phyloP scores from a whole-genome alignment of 2,113 vertebrate genomes.

The Tichodroma muraria region DNA sequence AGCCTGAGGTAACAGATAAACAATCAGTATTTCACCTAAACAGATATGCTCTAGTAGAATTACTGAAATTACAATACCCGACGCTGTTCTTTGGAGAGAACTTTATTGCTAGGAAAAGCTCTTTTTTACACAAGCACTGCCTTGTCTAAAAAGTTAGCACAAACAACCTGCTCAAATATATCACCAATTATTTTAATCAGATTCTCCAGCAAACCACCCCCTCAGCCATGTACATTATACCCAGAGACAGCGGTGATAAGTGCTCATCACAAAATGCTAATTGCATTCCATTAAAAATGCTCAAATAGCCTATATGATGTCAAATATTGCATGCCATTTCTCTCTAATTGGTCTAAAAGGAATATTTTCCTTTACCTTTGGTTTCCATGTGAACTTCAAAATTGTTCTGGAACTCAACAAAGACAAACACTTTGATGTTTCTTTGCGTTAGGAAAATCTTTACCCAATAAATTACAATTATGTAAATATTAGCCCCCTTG shows the following conservation, averaged over 20 bases:
- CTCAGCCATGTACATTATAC: not conserved
- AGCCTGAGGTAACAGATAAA: not conserved
- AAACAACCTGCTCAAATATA: not conserved
- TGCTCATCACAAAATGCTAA: not conserved
- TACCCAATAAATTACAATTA: slow-evolving; percentile 65
- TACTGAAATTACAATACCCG: not conserved
- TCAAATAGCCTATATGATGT: not conserved
- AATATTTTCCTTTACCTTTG: slow-evolving; percentile 7
- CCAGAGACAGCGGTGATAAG: not conserved
- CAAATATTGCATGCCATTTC: not conserved
- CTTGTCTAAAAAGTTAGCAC: not conserved
- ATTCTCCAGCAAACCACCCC: not conserved
- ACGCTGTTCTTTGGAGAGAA: not conserved
- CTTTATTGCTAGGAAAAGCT: not conserved
- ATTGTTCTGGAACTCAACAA: slow-evolving; percentile 27
- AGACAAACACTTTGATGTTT: slow-evolving; percentile 62
- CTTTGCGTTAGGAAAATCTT: slow-evolving; percentile 13
- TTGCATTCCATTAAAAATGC: not conserved
- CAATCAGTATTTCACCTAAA: not conserved
- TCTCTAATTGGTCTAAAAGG: not conserved
- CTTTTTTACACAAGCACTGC: not conserved
- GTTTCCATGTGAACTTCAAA: not conserved
- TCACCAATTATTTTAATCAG: slow-evolving; percentile 26
- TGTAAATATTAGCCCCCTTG: slow-evolving; percentile 51
- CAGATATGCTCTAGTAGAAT: not conserved